Percentiles rank a stretch among this genome's conserved stretches.
phyloP scores from a whole-genome alignment of 2,797 vertebrate species.

The Ispidina picta region DNA sequence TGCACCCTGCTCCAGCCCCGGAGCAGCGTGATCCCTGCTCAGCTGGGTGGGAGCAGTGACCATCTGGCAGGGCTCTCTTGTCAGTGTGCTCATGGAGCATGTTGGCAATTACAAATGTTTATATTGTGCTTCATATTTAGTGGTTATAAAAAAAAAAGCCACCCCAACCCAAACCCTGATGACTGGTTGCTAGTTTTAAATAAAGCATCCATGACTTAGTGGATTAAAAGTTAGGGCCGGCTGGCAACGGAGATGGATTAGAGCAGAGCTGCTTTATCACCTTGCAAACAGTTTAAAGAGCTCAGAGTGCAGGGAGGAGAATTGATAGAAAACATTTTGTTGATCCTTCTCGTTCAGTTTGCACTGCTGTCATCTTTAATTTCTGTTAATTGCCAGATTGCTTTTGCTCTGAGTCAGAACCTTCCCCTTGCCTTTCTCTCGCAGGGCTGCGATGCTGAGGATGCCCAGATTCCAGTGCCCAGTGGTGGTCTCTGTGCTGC shows the following conservation, averaged over 20 bases:
- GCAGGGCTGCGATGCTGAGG: background rate
- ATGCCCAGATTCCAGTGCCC: background rate
- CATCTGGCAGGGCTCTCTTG: background rate
- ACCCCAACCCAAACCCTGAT: background rate
- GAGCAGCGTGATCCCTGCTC: fast-evolving
- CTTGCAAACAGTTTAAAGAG: background rate
- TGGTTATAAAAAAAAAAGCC: background rate
- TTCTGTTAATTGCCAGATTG: background rate
- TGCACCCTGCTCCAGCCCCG: background rate
- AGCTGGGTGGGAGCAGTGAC: background rate
- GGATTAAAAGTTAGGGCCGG: background rate
- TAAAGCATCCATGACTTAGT: background rate
- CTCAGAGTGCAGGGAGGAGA: background rate
- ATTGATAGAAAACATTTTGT: background rate
- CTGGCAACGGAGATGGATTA: background rate
- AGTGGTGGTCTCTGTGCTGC: background rate
- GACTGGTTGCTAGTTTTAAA: background rate
- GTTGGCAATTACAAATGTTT: background rate
- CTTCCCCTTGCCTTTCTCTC: background rate
- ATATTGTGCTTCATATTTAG: background rate
- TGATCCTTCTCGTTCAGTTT: background rate
- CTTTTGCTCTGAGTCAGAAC: background rate
- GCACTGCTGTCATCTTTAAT: background rate
- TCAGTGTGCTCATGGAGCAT: background rate
- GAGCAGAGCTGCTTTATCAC: background rate